phyloP scores from a whole-genome alignment of 2,888 invertebrate genomes.

The Tenthredo livida region DNA sequence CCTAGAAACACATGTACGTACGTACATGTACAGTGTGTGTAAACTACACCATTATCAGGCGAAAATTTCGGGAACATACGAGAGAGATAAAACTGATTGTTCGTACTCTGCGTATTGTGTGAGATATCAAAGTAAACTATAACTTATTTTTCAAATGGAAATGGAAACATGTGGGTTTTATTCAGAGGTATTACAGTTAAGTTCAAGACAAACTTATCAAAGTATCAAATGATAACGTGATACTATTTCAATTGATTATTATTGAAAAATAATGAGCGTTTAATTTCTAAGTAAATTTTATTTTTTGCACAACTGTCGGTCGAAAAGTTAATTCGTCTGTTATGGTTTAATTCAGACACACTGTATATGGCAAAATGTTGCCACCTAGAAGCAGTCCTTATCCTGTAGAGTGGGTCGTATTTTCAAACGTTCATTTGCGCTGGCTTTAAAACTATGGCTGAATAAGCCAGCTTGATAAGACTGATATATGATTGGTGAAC shows the following conservation, averaged over 20 bases:
- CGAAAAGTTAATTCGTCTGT: background rate
- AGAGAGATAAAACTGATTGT: background rate
- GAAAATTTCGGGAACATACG: background rate
- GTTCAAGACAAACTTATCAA: background rate
- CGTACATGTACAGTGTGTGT: background rate
- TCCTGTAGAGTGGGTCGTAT: background rate
- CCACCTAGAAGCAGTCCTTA: background rate
- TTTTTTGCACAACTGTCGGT: background rate
- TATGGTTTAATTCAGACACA: background rate
- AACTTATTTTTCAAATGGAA: background rate
- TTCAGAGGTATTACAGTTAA: background rate
- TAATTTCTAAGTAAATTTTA: background rate
- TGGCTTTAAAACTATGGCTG: background rate
- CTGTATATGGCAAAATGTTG: background rate
- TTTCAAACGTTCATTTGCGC: constrained; percentile 21
- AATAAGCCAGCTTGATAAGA: constrained; percentile 37
- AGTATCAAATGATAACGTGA: background rate
- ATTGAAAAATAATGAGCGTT: background rate
- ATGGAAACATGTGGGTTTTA: background rate
- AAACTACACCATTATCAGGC: background rate
- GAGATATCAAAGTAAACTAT: background rate
- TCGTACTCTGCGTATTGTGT: background rate
- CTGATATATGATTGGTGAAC: constrained; percentile 14
- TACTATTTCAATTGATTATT: too few relatives aligned
- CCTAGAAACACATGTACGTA: background rate